Evolutionary conservation across 2,797 vertebrate genomes (phyloP).

Genomic region (Anabas testudineus): DNA sequence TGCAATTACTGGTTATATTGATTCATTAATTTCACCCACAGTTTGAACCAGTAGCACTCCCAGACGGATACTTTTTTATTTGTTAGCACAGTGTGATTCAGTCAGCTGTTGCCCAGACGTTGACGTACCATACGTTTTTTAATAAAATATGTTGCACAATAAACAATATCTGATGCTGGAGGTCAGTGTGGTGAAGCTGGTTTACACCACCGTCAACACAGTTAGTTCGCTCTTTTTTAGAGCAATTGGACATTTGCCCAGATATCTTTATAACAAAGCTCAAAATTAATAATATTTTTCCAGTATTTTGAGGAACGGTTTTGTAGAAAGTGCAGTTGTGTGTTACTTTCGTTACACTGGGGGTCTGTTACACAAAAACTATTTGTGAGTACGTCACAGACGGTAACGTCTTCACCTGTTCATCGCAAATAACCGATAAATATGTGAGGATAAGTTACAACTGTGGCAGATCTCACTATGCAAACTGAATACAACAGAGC

Average conservation of each 20-base stretch:
- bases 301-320: neutral
- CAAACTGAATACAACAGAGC: neutral
- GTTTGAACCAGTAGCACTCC: neutral
- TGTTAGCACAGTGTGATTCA: neutral
- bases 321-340: neutral
- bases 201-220: neutral
- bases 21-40: neutral
- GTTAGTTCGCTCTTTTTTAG: neutral
- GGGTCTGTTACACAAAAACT: neutral
- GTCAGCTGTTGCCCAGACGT: neutral
- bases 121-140: slow-evolving; percentile 12
- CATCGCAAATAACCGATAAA: neutral
- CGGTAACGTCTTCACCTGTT: neutral
- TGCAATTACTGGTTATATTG: neutral
- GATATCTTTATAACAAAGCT: neutral
- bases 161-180: slow-evolving; percentile 28
- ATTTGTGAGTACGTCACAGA: neutral
- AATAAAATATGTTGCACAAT: neutral
- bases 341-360: neutral
- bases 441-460: neutral
- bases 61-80: neutral
- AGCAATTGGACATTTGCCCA: neutral
- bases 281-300: neutral
- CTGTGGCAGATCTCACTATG: neutral
- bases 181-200: slow-evolving; percentile 9